These are phyloP conservation scores for Euzetes globulus DNA, from an alignment of 2,888 invertebrate genomes.

Conservation along the genomic window DNA sequence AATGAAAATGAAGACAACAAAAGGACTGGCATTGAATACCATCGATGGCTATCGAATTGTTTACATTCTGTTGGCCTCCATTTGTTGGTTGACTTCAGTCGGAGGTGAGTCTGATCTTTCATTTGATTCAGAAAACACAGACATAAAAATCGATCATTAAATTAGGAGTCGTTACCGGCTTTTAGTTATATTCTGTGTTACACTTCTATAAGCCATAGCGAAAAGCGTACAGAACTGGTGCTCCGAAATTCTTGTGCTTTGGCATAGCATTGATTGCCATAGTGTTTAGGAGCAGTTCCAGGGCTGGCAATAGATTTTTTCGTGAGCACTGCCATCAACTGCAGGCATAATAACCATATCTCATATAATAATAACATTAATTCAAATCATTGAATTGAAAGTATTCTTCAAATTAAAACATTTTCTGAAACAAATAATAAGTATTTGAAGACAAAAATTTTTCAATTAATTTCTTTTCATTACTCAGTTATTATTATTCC, in stretches of 20 bases:
- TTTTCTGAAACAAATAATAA: neutral
- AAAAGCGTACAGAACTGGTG: neutral
- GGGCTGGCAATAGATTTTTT: neutral
- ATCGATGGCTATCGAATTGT: constrained; percentile 1
- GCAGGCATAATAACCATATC: neutral
- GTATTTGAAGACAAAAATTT: neutral
- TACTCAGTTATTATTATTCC: neutral
- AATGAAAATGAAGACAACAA: neutral
- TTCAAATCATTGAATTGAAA: constrained; percentile 3
- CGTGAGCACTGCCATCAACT: neutral
- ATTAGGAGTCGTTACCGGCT: constrained; percentile 17
- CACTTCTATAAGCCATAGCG: neutral
- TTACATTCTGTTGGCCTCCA: constrained; percentile 4
- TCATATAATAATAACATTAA: neutral
- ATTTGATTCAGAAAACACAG: neutral
- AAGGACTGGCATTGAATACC: neutral
- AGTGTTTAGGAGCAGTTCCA: neutral
- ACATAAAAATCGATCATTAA: constrained; percentile 28
- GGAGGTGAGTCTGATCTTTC: too few relatives aligned
- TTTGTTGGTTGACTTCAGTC: constrained; percentile 3
- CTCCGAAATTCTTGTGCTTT: neutral
- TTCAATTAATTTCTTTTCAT: constrained; percentile 10
- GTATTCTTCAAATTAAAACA: neutral
- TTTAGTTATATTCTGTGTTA: neutral
- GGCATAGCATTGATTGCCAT: neutral